Base-by-base conservation (phyloP, 2,113 vertebrate genomes). In the Ctenodactylus gundi region DNA sequence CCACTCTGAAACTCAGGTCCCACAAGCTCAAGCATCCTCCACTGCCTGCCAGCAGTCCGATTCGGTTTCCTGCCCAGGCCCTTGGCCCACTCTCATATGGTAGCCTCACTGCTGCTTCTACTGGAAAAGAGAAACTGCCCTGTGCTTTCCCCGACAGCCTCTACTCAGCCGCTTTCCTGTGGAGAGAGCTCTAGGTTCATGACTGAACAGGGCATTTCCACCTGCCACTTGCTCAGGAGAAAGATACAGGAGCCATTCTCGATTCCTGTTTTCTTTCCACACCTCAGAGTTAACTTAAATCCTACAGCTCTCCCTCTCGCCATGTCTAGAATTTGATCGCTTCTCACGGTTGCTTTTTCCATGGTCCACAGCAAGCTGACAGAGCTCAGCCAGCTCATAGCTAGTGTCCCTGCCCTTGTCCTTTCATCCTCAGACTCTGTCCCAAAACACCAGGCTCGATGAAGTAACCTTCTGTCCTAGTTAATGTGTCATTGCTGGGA, bases 371-470 rank as follows among this genome's bases (percentile, higher is more conserved):
- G n/a, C n/a, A 21, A 60, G 34, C 41, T 27, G 27, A 17, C 46
- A 8, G 7, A 41, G 18, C 12, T 31, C 34, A 14, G 11, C 41
- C 44, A 23, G 36, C 27, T 53, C 15, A 7, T 20, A 51, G 1
- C 44, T 7, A 13, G 18, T n/a, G 70, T 72, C 70, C 51, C 39
- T 5, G 1, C 51, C 57, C 81, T 53, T 29, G 27, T 27, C 36
- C 34, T 64, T 49, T 20, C 1, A 13, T 27, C 1, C n/a, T 29
- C n/a, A 58, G 8, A 1, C 0, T 39, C 31, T 31, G 3, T 23
- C 49, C 23, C 14, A 75, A 44, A 27, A 87, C 17, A 34, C 9
- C n/a, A 60, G 29, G 36, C 34, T 39, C 31, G 0, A 18, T 2
- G 44, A 25, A n/a, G n/a, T n/a, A n/a, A n/a, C n/a, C n/a, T n/a